These are phyloP conservation scores for Oryzias javanicus DNA, from an alignment of 2,113 vertebrate genomes.

Conservation along the genomic window DNA sequence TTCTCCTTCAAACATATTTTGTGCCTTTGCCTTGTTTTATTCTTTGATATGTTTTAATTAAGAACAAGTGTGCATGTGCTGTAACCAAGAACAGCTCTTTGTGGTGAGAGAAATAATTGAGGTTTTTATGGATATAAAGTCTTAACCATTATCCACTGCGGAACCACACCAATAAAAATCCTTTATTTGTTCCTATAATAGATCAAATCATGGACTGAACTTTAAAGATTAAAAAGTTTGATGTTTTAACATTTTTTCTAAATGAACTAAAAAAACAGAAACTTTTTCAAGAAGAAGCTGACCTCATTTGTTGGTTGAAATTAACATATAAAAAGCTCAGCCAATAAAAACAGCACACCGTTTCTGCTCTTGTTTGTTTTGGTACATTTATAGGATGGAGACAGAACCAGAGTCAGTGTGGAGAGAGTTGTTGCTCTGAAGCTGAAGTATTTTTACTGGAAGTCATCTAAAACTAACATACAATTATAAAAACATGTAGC, in stretches of 20 bases:
- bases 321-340: neutral
- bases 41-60: too few relatives aligned
- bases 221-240: neutral
- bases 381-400: constrained; percentile 14
- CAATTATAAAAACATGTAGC: constrained; percentile 48
- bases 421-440: constrained; percentile 44
- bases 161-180: too few relatives aligned
- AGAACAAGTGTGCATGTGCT: too few relatives aligned
- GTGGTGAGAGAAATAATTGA: too few relatives aligned
- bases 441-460: constrained; percentile 60
- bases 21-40: too few relatives aligned
- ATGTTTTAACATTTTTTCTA: neutral
- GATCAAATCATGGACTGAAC: too few relatives aligned
- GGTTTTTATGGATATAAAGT: too few relatives aligned
- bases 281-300: neutral
- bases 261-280: constrained; percentile 11
- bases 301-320: constrained; percentile 8
- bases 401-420: constrained; percentile 13
- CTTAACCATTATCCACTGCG: too few relatives aligned
- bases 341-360: constrained; percentile 25
- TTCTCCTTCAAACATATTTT: too few relatives aligned
- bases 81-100: too few relatives aligned
- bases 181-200: too few relatives aligned
- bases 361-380: constrained; percentile 39
- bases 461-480: constrained; percentile 46